Conservation (phyloP, 1,140 invertebrate species). For the Drosophila lacteicornis region DNA sequence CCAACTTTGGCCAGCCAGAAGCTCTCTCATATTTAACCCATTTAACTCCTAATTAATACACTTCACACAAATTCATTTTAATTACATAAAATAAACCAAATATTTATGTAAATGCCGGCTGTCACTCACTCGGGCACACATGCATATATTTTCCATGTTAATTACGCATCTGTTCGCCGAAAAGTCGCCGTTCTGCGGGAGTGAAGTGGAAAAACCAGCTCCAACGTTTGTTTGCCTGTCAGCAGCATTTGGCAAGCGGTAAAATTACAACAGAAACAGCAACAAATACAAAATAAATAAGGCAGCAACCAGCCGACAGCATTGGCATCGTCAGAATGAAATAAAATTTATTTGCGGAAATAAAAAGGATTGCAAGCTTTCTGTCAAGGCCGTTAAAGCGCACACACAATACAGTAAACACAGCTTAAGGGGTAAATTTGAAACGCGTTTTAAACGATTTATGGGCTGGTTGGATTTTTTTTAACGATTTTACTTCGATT, state of each 20-base stretch:
- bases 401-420: slow-evolving; percentile 48
- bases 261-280: slow-evolving; percentile 38
- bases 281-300: slow-evolving; percentile 44
- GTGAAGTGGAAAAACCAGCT: slow-evolving; percentile 5
- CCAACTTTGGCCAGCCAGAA: slow-evolving; percentile 14
- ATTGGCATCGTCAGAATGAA: slow-evolving; percentile 67
- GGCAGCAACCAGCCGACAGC: slow-evolving; percentile 33
- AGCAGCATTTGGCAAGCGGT: slow-evolving; percentile 69
- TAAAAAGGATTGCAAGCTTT: slow-evolving; percentile 62
- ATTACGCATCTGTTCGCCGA: slow-evolving; percentile 60
- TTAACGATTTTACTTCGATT: not conserved
- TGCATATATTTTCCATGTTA: slow-evolving; percentile 60
- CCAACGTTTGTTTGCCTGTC: slow-evolving; percentile 63
- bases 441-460: slow-evolving; percentile 1
- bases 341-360: slow-evolving; percentile 76
- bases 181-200: slow-evolving; percentile 16
- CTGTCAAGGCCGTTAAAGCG: slow-evolving; percentile 51
- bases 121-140: slow-evolving; percentile 35
- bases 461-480: no score
- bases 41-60: slow-evolving; percentile 84
- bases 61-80: slow-evolving; percentile 82
- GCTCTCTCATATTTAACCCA: slow-evolving; percentile 70
- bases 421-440: slow-evolving; percentile 47
- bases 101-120: slow-evolving; percentile 72
- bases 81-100: slow-evolving; percentile 81